Percentiles rank a stretch among this genome's conserved stretches.
Conservation (phyloP, 2,888 invertebrate species). For the Drosophila setosimentum region DNA sequence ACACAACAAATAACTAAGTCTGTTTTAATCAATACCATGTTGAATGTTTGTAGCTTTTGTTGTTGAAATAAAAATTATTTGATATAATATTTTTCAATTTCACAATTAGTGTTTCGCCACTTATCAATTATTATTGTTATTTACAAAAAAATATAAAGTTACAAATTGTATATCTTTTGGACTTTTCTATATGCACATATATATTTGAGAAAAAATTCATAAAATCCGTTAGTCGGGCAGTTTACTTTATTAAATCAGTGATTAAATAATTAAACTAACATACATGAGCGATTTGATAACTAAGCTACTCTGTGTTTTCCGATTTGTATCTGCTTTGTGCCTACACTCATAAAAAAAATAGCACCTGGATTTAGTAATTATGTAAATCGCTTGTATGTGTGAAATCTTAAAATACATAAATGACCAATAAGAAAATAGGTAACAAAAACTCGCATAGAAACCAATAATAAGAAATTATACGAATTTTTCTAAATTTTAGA, state of each 20-base stretch:
- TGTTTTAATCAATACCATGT: constrained; percentile 20
- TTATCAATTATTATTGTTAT: not conserved
- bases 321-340: not conserved
- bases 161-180: not conserved
- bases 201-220: not conserved
- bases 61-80: not conserved
- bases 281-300: not conserved
- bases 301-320: not conserved
- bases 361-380: not conserved
- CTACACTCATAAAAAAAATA: not conserved
- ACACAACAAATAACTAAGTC: not conserved
- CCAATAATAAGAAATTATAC: not conserved
- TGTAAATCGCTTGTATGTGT: not conserved
- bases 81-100: constrained; percentile 8
- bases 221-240: not conserved
- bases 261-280: not conserved
- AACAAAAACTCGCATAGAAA: not conserved
- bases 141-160: not conserved
- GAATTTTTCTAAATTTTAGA: not conserved
- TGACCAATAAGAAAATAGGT: not conserved
- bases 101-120: constrained; percentile 15
- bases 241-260: not conserved
- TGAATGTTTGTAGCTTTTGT: constrained; percentile 8
- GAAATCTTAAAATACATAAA: not conserved
- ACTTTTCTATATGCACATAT: not conserved